Evolutionary conservation across 2,888 invertebrate species (phyloP).

Genomic region (Opisthograptis luteolata): DNA sequence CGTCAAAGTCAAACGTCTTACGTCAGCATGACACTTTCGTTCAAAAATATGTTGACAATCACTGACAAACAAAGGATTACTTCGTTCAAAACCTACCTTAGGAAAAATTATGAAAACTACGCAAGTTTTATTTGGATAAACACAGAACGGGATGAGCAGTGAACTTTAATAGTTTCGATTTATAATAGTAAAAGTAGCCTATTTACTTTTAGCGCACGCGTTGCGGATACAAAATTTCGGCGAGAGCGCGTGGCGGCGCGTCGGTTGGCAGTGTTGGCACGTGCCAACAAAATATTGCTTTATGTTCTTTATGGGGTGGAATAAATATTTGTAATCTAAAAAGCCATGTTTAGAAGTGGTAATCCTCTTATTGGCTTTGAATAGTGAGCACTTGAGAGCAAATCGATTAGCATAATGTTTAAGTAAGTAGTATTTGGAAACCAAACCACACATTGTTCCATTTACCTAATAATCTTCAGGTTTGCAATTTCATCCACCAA

Average conservation of each 20-base stretch:
- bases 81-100: not conserved
- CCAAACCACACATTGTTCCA: no score
- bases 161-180: not conserved
- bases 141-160: no score
- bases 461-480: no score
- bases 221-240: slow-evolving; percentile 50
- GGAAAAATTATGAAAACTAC: no score
- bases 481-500: no score
- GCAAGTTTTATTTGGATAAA: no score
- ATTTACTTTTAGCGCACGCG: slow-evolving; percentile 49
- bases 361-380: slow-evolving; percentile 50
- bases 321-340: slow-evolving; percentile 73
- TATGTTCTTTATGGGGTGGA: slow-evolving; percentile 55
- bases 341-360: slow-evolving; percentile 59
- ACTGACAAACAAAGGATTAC: no score
- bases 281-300: slow-evolving; percentile 60
- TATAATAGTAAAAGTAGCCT: not conserved
- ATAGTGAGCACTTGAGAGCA: slow-evolving; percentile 39
- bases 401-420: slow-evolving; percentile 27
- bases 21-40: slow-evolving; percentile 6
- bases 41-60: not conserved
- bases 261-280: slow-evolving; percentile 51
- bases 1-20: no score
- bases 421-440: no score
- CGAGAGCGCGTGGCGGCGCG: slow-evolving; percentile 56